Evolutionary conservation across 2,888 invertebrate genomes (phyloP), one percentile per base, ranked within the genome.

Genomic region (Coenonympha arcania): DNA sequence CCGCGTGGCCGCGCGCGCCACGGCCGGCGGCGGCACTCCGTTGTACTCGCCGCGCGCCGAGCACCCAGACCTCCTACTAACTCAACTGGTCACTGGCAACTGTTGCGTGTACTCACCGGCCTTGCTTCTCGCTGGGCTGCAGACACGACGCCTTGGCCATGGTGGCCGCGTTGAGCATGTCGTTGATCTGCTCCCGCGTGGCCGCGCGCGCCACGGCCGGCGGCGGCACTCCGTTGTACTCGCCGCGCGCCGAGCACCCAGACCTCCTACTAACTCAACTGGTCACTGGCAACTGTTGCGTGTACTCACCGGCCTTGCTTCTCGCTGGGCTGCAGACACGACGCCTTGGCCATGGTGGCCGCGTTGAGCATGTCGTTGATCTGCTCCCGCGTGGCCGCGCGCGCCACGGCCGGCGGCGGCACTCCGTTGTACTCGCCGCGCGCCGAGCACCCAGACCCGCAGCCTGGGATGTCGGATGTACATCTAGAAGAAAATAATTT

Each of bases 11-110:
- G 89, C 87, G n/a, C 89, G 87, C 28, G 90, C 88, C 0, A 90
- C 88, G 1, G 88, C 79, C 4, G 90, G 90, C 4, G 94, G 93
- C 0, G 93, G 90, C 30, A 91, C 90, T 0, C 97, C 97, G 71
- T 93, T 91, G 68, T 90, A 93, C 6, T 83, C 88, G 0, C 95
- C 95, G 18, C 88, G 83, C 6, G 87, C 66, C 45, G 89, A 88
- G 67, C 98, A 98, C 0, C 95, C 95, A 0, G 91, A 85, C 0
- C 89, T n/a, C n/a, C n/a, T n/a, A n/a, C n/a, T n/a, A n/a, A n/a
- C n/a, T n/a, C n/a, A n/a, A n/a, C n/a, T n/a, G n/a, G n/a, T n/a
- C n/a, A n/a, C n/a, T n/a, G n/a, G n/a, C n/a, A n/a, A n/a, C 9
- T 28, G 9, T 9, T 24, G 2, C 6, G 6, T 24, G 3, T 11